Evolutionary conservation across 2,888 invertebrate species (phyloP).

Genomic region (Poecilus cupreus): DNA sequence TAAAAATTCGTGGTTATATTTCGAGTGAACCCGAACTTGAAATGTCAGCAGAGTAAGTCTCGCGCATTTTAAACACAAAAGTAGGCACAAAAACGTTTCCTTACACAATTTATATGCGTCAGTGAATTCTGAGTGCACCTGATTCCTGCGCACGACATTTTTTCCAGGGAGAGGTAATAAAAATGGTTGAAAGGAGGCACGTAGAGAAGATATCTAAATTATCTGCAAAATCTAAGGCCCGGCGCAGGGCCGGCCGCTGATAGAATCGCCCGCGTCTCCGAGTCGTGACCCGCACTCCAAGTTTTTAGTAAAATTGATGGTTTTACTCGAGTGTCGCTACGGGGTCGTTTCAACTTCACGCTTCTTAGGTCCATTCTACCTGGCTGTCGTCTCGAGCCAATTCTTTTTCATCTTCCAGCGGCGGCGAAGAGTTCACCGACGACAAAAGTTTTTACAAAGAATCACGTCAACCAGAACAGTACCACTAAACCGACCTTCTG

Average conservation of each 20-base stretch:
- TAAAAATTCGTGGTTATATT: neutral
- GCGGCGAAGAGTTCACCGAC: constrained; percentile 14
- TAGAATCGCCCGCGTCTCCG: constrained; percentile 19
- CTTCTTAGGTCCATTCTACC: constrained; percentile 57
- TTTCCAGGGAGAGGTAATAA: constrained; percentile 46
- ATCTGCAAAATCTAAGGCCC: constrained; percentile 54
- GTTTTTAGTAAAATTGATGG: constrained; percentile 58
- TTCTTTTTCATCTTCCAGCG: constrained; percentile 52
- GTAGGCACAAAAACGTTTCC: constrained; percentile 37
- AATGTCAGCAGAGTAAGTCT: neutral
- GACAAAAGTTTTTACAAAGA: constrained; percentile 55
- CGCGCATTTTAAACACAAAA: constrained; percentile 35
- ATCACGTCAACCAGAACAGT: constrained; percentile 49
- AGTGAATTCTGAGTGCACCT: constrained; percentile 31
- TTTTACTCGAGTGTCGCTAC: constrained; percentile 46
- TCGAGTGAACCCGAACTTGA: neutral
- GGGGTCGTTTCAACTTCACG: constrained; percentile 57
- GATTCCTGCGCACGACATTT: constrained; percentile 30
- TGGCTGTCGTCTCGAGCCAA: constrained; percentile 50
- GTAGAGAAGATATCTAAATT: constrained; percentile 52
- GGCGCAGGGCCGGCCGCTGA: constrained; percentile 9
- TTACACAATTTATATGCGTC: constrained; percentile 37
- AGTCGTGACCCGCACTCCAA: constrained; percentile 36
- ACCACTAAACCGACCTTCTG: constrained; percentile 44
- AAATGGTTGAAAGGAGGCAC: constrained; percentile 42